A percentile compares a stretch with the other conserved stretches of the same genome.
phyloP scores from a whole-genome alignment of 2,888 invertebrate genomes.

The Anoplius nigerrimus region DNA sequence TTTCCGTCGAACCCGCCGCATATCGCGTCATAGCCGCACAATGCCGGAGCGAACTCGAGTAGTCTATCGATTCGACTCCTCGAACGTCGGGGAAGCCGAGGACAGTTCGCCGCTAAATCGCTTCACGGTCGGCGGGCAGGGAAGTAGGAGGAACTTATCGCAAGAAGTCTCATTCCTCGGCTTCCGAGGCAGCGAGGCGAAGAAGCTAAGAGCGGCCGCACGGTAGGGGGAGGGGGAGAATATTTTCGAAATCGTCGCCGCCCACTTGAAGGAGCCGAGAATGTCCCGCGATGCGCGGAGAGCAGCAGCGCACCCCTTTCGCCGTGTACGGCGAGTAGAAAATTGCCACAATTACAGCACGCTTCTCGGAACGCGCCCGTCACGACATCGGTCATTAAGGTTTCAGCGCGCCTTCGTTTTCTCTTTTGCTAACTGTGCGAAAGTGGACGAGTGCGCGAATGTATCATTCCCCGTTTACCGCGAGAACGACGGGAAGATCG shows the following conservation, averaged over 20 bases:
- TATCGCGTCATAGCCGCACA: too few species aligned
- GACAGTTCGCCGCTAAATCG: too few species aligned
- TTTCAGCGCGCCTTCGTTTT: constrained; percentile 42
- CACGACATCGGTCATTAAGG: constrained; percentile 43
- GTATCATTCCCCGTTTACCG: constrained; percentile 10
- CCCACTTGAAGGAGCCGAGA: not conserved
- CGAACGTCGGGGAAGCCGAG: not conserved
- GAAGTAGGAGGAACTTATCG: too few species aligned
- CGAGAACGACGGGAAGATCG: constrained; percentile 7
- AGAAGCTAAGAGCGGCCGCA: too few species aligned
- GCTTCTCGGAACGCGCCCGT: constrained; percentile 42
- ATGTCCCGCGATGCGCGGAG: constrained; percentile 19
- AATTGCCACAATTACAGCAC: constrained; percentile 50
- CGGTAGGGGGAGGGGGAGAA: too few species aligned
- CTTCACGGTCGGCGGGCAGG: too few species aligned
- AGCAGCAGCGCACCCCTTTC: not conserved
- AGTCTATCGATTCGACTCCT: constrained; percentile 23
- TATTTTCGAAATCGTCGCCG: constrained; percentile 4
- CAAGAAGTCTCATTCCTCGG: too few species aligned
- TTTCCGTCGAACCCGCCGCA: too few species aligned
- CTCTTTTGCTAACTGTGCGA: constrained; percentile 36
- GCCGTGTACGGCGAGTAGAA: constrained; percentile 52
- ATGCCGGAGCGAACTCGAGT: too few species aligned
- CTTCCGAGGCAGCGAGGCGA: too few species aligned
- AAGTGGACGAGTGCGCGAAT: constrained; percentile 18